These are phyloP conservation scores for Yponomeuta evonymella DNA, from an alignment of 2,888 invertebrate species.

Conservation along the genomic window DNA sequence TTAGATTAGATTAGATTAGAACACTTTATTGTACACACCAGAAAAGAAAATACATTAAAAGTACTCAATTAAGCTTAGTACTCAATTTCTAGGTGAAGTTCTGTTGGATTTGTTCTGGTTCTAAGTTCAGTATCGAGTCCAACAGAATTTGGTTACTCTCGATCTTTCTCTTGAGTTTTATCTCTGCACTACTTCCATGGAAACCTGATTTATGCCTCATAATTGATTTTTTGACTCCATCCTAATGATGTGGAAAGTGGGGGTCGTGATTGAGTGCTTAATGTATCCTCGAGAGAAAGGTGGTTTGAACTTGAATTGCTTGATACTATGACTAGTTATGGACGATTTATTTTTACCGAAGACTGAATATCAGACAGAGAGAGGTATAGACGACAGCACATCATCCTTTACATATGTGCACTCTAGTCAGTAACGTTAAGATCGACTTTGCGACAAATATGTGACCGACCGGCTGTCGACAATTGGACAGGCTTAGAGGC, in stretches of 20 bases:
- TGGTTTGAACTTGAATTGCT: not conserved
- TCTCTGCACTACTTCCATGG: constrained; percentile 31
- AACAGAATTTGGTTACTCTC: constrained; percentile 9
- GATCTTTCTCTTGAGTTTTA: constrained; percentile 4
- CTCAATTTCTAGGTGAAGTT: not conserved
- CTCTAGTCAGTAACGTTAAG: too few relatives aligned
- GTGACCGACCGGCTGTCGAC: too few relatives aligned
- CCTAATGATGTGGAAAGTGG: constrained; percentile 5
- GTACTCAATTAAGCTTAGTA: not conserved
- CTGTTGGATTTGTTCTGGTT: not conserved
- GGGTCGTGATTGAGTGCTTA: not conserved
- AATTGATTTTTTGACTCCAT: constrained; percentile 31
- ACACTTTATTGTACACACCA: too few relatives aligned
- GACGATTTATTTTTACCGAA: not conserved
- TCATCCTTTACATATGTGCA: not conserved
- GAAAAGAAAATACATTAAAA: too few relatives aligned
- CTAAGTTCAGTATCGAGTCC: constrained; percentile 5
- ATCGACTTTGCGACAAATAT: too few relatives aligned
- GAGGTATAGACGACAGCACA: too few relatives aligned
- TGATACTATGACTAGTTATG: not conserved
- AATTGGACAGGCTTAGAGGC: too few relatives aligned
- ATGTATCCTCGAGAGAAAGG: constrained; percentile 6
- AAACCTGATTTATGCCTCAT: constrained; percentile 38
- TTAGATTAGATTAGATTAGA: too few relatives aligned
- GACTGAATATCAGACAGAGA: not conserved